These are phyloP conservation scores for Alexandromys fortis DNA, from an alignment of 2,113 vertebrate species.

Conservation along the genomic window DNA sequence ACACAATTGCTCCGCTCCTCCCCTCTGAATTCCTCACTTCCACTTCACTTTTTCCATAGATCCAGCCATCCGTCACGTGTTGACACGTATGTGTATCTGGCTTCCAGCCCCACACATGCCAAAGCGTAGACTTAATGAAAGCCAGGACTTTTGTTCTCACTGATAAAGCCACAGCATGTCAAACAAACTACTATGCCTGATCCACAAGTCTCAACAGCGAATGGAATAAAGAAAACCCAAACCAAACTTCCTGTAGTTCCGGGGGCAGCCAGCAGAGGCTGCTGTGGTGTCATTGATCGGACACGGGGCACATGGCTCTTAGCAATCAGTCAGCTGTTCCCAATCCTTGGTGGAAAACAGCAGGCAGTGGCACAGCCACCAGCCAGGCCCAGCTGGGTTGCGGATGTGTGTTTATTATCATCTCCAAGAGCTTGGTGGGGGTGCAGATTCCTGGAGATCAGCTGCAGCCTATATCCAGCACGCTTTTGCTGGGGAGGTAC, in stretches of 20 bases:
- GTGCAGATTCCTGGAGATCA: neutral
- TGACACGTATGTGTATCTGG: neutral
- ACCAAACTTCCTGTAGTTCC: neutral
- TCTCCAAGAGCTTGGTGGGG: neutral
- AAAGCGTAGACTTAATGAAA: neutral
- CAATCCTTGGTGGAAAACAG: neutral
- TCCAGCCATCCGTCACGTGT: neutral
- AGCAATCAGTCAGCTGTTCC: neutral
- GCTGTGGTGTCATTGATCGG: slow-evolving; percentile 63
- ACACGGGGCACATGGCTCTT: neutral
- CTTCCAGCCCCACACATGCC: neutral
- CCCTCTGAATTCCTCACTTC: neutral
- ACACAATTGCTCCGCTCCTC: neutral
- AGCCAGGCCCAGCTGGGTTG: neutral
- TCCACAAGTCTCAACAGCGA: neutral
- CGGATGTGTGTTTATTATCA: neutral
- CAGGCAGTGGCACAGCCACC: neutral
- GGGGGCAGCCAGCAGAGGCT: slow-evolving; percentile 76
- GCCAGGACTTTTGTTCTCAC: neutral
- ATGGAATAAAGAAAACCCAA: neutral
- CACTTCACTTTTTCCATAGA: neutral
- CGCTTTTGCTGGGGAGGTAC: neutral
- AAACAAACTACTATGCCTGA: neutral
- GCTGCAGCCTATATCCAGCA: neutral
- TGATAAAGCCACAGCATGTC: neutral